Evolutionary conservation across 1,140 invertebrate genomes (phyloP).

Genomic region (Charaxes varanes): DNA sequence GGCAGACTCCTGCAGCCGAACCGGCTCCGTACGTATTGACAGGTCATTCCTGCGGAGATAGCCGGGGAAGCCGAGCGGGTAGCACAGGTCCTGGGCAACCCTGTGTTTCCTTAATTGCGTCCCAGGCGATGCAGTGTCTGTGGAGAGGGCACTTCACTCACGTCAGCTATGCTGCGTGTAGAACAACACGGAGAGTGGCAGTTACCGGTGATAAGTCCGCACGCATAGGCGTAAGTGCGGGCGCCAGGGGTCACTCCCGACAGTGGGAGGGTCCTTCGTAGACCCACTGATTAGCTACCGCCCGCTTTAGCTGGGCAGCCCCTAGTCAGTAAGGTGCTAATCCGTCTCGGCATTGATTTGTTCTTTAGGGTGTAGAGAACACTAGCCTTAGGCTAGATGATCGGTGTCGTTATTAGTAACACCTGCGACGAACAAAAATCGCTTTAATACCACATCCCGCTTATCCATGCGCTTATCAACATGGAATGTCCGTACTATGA

Average conservation of each 20-base stretch:
- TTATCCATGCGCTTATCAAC: not conserved
- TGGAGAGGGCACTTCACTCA: too few species aligned
- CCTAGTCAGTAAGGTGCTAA: slow-evolving; percentile 21
- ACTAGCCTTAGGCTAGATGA: not conserved
- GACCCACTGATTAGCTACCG: slow-evolving; percentile 19
- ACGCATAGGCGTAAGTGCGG: slow-evolving; percentile 13
- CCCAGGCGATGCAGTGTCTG: too few species aligned
- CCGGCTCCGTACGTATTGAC: too few species aligned
- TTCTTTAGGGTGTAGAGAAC: not conserved
- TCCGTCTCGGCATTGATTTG: slow-evolving; percentile 7
- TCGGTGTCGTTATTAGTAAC: not conserved
- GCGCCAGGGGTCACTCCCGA: slow-evolving; percentile 21
- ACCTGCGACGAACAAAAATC: not conserved
- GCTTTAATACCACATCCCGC: not conserved
- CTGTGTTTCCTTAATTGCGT: too few species aligned
- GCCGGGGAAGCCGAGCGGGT: too few species aligned
- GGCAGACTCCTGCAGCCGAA: too few species aligned
- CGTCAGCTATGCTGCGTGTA: too few species aligned
- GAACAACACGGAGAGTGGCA: too few species aligned
- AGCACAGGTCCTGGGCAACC: too few species aligned
- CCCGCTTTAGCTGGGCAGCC: slow-evolving; percentile 24
- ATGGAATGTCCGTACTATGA: slow-evolving; percentile 18
- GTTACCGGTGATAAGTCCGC: slow-evolving; percentile 20
- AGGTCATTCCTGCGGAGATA: too few species aligned
- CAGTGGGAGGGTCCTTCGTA: slow-evolving; percentile 22